Evolutionary conservation across 1,140 invertebrate genomes (phyloP).

Genomic region (Stegodyphus dumicola): DNA sequence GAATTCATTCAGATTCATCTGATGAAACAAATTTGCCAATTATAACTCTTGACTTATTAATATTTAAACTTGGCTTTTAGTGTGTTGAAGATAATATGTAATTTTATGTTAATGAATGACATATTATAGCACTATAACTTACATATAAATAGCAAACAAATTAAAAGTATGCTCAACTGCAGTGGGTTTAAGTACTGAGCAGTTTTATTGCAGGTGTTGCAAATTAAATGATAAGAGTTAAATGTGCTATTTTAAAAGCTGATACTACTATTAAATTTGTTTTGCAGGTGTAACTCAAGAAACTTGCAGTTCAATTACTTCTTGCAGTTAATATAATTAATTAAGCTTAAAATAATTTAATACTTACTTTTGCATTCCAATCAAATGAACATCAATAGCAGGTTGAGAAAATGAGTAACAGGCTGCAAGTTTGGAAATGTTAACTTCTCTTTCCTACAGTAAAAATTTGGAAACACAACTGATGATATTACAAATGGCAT

Average conservation of each 20-base stretch:
- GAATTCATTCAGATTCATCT: background rate
- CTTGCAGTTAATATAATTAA: background rate
- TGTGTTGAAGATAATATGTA: background rate
- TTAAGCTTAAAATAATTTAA: background rate
- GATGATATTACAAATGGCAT: too few species aligned
- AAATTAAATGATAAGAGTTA: background rate
- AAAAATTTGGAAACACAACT: background rate
- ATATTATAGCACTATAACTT: background rate
- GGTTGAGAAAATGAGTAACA: constrained; percentile 65
- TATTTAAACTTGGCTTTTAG: background rate
- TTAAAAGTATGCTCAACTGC: background rate
- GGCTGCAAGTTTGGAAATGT: constrained; percentile 67
- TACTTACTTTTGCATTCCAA: constrained; percentile 67
- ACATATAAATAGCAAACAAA: background rate
- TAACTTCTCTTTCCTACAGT: constrained; percentile 65
- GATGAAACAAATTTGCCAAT: background rate
- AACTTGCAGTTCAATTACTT: too few species aligned
- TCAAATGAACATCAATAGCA: constrained; percentile 66
- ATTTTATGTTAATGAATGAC: background rate
- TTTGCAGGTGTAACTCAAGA: background rate
- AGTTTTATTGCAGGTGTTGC: background rate
- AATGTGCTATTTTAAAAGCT: background rate
- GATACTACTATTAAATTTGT: background rate
- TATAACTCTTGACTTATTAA: background rate
- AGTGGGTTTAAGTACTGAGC: background rate